Base-by-base conservation (phyloP, 1,140 invertebrate genomes). In the Manduca sexta region DNA sequence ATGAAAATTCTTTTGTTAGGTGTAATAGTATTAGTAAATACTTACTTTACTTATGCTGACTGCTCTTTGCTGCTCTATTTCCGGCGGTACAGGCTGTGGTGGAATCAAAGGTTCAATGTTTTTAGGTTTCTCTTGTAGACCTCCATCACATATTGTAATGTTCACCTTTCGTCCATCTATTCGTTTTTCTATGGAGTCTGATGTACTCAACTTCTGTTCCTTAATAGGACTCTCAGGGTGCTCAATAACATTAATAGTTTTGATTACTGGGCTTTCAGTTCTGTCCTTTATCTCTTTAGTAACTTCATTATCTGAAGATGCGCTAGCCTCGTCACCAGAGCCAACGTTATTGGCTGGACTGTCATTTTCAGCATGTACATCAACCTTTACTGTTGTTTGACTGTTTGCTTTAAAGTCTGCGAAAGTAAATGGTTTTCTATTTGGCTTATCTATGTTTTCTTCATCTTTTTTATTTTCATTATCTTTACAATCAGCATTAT, bases 31-130 rank as follows among this genome's bases (percentile, higher is more conserved):
- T 1, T n/a, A 12, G 4, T 34, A 6, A 6, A 38, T 30, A n/a
- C 18, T 82, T 77, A 93, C 94, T 88, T 95, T 96, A 45, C 91
- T 91, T 37, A 95, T 92, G 49, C 93, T 95, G 13, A 89, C 88
- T 45, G 90, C 90, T 52, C 92, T 89, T 74, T 95, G 93, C 52
- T 91, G 90, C 62, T 93, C 92, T 16, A 93, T 91, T 67, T 94
- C 93, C 3, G 91, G 91, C 15, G 89, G 91, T 10, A 91, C 87
- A 1, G 88, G 86, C 62, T 90, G 88, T 17, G 88, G 79, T 52
- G 89, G 88, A 34, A 88, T 83, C 33, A 88, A 51, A 13, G 76
- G 72, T 55, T 87, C 85, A 45, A 84, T 67, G 49, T 74, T 68
- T 64, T 87, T 86, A 13, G 69, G 79, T 50, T 86, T 87, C 7